These are phyloP conservation scores for Chionodraco myersi DNA, from an alignment of 2,113 vertebrate genomes.

Conservation along the genomic window DNA sequence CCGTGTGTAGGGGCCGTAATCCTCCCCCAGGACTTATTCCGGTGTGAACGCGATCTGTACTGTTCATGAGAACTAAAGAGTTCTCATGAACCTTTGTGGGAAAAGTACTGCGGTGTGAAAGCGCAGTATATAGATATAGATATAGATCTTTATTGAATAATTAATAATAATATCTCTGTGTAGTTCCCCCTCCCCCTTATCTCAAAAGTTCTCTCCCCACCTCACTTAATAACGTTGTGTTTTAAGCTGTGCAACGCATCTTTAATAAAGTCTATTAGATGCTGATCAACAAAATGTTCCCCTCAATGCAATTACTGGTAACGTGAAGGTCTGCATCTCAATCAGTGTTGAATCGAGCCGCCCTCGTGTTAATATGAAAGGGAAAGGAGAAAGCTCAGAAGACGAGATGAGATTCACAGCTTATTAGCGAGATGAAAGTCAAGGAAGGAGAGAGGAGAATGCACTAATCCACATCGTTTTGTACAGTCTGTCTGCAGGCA, in stretches of 20 bases:
- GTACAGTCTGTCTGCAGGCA: conserved; percentile 63
- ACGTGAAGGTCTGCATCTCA: conserved; percentile 58
- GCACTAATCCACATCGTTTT: conserved; percentile 70
- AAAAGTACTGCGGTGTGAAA: too few relatives aligned
- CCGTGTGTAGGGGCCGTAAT: too few relatives aligned
- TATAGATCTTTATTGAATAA: conserved; percentile 1
- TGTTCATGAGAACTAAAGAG: too few relatives aligned
- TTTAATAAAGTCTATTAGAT: conserved; percentile 50
- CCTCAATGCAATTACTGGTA: conserved; percentile 59
- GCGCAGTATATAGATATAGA: too few relatives aligned
- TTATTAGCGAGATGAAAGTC: conserved; percentile 76
- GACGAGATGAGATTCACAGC: conserved; percentile 58
- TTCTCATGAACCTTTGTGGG: too few relatives aligned
- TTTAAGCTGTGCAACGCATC: conserved; percentile 32
- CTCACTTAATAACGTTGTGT: conserved; percentile 16
- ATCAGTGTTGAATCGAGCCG: conserved; percentile 38
- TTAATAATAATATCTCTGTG: conserved; percentile 5
- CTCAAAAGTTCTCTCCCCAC: conserved; percentile 4
- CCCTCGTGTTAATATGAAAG: conserved; percentile 52
- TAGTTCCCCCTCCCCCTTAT: background rate
- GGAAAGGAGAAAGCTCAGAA: conserved; percentile 58
- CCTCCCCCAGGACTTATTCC: too few relatives aligned
- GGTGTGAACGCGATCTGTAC: too few relatives aligned
- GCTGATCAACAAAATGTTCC: conserved; percentile 59
- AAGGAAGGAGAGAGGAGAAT: conserved; percentile 62